Percentiles rank a stretch among this genome's conserved stretches.
Conservation (phyloP, 2,797 vertebrate species). For the Eulemur albifrons region DNA sequence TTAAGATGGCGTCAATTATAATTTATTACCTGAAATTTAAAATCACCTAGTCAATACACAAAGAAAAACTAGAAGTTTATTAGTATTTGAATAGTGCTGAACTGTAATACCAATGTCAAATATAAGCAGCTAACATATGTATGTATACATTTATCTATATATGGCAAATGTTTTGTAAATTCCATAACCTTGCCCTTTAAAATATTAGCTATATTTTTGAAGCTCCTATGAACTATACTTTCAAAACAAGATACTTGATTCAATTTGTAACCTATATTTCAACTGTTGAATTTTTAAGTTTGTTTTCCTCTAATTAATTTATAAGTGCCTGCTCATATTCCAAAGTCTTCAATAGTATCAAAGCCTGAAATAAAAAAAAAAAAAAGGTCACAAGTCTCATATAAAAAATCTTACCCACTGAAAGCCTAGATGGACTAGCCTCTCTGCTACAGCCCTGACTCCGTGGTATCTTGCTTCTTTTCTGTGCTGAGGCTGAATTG, state of each 20-base stretch:
- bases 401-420: conserved; percentile 90
- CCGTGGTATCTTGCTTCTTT: conserved; percentile 96
- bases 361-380: background rate
- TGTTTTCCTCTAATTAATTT: background rate
- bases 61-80: background rate
- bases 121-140: background rate
- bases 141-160: background rate
- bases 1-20: background rate
- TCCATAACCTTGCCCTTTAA: background rate
- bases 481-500: conserved; percentile 87
- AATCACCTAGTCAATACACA: background rate
- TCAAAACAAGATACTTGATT: background rate
- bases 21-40: background rate
- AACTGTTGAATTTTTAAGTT: background rate
- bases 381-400: background rate
- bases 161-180: background rate
- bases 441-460: conserved; percentile 98
- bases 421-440: conserved; percentile 95
- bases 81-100: background rate
- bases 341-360: background rate
- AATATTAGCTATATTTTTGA: background rate
- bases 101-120: background rate
- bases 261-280: background rate
- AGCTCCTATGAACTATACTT: background rate
- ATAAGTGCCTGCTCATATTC: background rate